Evolutionary conservation across 2,888 invertebrate species (phyloP), one percentile per base, ranked within the genome.

Genomic region (Dioctria rufipes): DNA sequence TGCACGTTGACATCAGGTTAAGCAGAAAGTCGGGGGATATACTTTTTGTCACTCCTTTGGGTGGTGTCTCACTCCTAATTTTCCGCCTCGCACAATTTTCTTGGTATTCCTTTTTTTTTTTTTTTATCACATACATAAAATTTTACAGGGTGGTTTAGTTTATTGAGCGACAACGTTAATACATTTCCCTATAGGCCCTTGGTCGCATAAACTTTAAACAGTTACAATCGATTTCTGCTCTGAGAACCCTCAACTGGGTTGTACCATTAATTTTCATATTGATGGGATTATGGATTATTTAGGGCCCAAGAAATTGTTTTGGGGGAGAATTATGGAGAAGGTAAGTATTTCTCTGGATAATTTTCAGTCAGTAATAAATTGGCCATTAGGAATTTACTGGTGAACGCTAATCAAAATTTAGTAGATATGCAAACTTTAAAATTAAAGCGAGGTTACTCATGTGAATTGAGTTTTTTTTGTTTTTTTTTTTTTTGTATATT

Each of bases 221-320:
- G 43, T 75, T 5, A 60, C 60, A 66, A 66, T 66, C 66, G 42
- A 66, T 66, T 42, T 25, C 25, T 25, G 43, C 9, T 42, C 58
- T 43, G 25, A 25, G 25, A 25, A 43, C 37, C 43, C 49, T 25
- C 37, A 5, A n/a, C 46, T 43, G 58, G 58, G 60, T 43, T 6
- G 39, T 9, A 42, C 49, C 77, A 40, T 77, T 77, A 77, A 77
- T 77, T 77, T 63, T 63, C 63, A 63, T 61, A 77, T 77, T 77
- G 63, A 77, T 49, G 37, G 63, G 46, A 63, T 63, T 77, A 77
- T 77, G 49, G 77, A 63, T 77, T 77, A 77, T 77, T 73, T 73
- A 42, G 58, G 42, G 43, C 40, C 4, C 8, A 2, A 11, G 73
- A 73, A 73, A 73, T 73, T 73, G 73, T 73, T 73, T 73, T 73